Conservation (phyloP, 2,113 vertebrate species). For the Notothenia coriiceps region DNA sequence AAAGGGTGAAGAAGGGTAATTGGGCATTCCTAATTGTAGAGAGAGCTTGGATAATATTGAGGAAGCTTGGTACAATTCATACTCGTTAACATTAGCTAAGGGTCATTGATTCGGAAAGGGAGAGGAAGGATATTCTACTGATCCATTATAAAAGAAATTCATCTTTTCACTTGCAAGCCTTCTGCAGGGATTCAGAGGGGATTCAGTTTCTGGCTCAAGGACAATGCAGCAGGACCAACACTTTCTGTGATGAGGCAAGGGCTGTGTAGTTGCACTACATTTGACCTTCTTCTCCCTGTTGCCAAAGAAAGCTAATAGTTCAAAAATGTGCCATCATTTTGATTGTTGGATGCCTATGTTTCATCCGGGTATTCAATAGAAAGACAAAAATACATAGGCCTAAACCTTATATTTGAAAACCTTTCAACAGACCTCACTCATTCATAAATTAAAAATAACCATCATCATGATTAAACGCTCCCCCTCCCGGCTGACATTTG, state of each 20-base stretch:
- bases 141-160: not conserved
- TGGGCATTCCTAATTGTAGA: conserved; percentile 15
- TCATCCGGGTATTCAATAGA: not conserved
- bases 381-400: not conserved
- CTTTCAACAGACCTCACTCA: conserved; percentile 53
- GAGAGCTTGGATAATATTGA: not conserved
- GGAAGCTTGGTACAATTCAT: not conserved
- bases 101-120: too few relatives aligned
- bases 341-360: not conserved
- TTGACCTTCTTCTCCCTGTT: not conserved
- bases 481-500: conserved; percentile 38
- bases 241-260: conserved; percentile 12
- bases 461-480: conserved; percentile 58
- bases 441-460: conserved; percentile 65
- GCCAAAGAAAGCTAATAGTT: not conserved
- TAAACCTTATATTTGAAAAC: conserved; percentile 50
- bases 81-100: not conserved
- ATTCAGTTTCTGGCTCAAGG: conserved; percentile 35
- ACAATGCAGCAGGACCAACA: conserved; percentile 9
- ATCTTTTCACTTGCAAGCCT: not conserved
- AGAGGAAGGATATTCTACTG: not conserved
- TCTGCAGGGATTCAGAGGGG: conserved; percentile 4
- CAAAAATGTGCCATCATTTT: not conserved
- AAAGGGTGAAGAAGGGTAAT: not conserved
- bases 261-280: not conserved